Conservation (phyloP, 2,797 vertebrate species). For the Chaenodraco wilsoni region DNA sequence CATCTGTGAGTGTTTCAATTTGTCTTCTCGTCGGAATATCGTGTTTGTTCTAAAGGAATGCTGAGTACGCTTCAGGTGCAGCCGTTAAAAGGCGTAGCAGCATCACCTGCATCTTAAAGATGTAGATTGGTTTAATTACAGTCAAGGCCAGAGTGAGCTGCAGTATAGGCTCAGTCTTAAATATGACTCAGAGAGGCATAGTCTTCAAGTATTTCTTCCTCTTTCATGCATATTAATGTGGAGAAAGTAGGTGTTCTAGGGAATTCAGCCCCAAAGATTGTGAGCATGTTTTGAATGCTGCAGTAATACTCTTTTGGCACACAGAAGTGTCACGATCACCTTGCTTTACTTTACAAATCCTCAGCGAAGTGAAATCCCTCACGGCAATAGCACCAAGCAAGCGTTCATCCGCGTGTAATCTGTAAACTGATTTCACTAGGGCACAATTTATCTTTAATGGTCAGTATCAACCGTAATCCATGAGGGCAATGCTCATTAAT, state of each 20-base stretch:
- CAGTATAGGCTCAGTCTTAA: slow-evolving; percentile 47
- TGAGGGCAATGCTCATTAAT: slow-evolving; percentile 69
- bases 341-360: slow-evolving; percentile 59
- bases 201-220: slow-evolving; percentile 63
- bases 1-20: slow-evolving; percentile 44
- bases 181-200: slow-evolving; percentile 47
- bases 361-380: slow-evolving; percentile 49
- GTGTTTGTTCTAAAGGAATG: slow-evolving; percentile 35
- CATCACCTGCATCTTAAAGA: slow-evolving; percentile 58
- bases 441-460: slow-evolving; percentile 72
- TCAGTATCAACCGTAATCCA: slow-evolving; percentile 70
- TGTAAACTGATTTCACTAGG: slow-evolving; percentile 64
- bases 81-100: slow-evolving; percentile 9
- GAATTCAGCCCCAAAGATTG: slow-evolving; percentile 71
- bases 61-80: slow-evolving; percentile 7
- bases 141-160: slow-evolving; percentile 48
- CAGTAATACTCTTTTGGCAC: slow-evolving; percentile 64
- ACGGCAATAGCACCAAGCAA: slow-evolving; percentile 46
- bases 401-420: slow-evolving; percentile 54
- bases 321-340: slow-evolving; percentile 54
- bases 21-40: slow-evolving; percentile 39
- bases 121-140: slow-evolving; percentile 60
- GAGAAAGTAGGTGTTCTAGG: slow-evolving; percentile 62
- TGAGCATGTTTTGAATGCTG: slow-evolving; percentile 66
- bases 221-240: slow-evolving; percentile 66